These are phyloP conservation scores for Cheilosia soror DNA, from an alignment of 2,888 invertebrate genomes.

Conservation along the genomic window DNA sequence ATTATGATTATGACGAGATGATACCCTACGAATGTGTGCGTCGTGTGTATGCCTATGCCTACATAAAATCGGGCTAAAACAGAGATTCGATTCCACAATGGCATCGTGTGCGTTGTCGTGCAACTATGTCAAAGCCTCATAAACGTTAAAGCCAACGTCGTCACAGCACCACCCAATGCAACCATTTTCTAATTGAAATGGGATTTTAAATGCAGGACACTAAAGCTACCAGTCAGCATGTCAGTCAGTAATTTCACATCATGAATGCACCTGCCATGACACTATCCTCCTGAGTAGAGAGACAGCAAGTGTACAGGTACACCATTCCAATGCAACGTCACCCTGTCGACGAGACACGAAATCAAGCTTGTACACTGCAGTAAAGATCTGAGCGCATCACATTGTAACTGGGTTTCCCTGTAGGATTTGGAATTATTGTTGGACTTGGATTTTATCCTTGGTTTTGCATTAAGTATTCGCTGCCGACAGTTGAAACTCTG, in stretches of 20 bases:
- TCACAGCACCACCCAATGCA: not conserved
- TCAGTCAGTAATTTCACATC: conserved; percentile 66
- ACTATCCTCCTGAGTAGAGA: conserved; percentile 7
- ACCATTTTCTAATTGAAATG: conserved; percentile 74
- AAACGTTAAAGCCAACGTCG: conserved; percentile 9
- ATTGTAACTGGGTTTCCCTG: conserved; percentile 21
- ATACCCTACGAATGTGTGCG: conserved; percentile 1
- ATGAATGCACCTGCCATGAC: conserved; percentile 33
- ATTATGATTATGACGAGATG: conserved; percentile 59
- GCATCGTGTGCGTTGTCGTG: not conserved
- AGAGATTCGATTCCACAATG: not conserved
- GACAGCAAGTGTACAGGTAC: not conserved
- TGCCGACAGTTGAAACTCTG: conserved; percentile 3
- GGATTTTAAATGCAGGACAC: conserved; percentile 68
- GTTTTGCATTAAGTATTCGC: conserved; percentile 12
- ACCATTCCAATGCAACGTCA: not conserved
- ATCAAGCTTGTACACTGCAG: not conserved
- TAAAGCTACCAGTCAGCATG: conserved; percentile 61
- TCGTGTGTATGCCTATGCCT: not conserved
- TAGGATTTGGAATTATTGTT: conserved; percentile 36
- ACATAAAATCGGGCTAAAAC: conserved; percentile 39
- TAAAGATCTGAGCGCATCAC: conserved; percentile 1
- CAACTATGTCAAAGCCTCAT: conserved; percentile 28
- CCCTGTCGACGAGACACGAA: not conserved
- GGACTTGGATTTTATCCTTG: conserved; percentile 27